phyloP scores from a whole-genome alignment of 2,797 vertebrate genomes.

The Pyrrhura leucotis region DNA sequence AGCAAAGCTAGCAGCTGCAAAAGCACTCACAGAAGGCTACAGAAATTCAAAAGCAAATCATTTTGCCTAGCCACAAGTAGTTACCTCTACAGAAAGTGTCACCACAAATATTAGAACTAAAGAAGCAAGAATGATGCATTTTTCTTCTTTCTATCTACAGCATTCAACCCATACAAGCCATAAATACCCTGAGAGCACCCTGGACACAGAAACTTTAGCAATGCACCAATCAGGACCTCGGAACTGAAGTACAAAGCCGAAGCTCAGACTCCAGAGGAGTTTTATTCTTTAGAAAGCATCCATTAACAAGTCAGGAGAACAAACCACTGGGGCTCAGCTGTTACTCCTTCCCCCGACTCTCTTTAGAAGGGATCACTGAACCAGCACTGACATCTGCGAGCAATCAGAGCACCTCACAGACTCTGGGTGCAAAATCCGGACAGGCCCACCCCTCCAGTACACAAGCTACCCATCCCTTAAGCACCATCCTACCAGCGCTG shows the following conservation, averaged over 20 bases:
- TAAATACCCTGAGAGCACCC: neutral
- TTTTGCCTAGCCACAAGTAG: neutral
- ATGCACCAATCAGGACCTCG: fast-evolving
- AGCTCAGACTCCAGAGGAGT: fast-evolving
- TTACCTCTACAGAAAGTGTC: fast-evolving
- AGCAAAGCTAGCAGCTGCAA: neutral
- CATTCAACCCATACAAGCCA: neutral
- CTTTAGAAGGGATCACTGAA: fast-evolving
- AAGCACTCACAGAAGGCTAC: neutral
- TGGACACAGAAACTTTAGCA: fast-evolving
- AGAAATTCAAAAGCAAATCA: neutral
- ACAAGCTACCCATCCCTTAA: fast-evolving
- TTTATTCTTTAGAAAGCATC: fast-evolving
- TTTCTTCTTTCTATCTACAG: neutral
- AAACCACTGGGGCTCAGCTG: fast-evolving
- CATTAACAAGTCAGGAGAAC: fast-evolving
- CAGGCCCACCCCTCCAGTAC: fast-evolving
- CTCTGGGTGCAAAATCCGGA: fast-evolving
- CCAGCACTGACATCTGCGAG: fast-evolving
- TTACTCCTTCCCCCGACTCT: fast-evolving
- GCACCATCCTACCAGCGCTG: fast-evolving
- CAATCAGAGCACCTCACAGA: fast-evolving
- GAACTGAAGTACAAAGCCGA: fast-evolving
- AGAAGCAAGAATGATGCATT: fast-evolving
- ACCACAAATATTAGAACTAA: neutral